These are phyloP conservation scores for Anniella stebbinsi DNA, from an alignment of 2,797 vertebrate genomes.

Conservation along the genomic window DNA sequence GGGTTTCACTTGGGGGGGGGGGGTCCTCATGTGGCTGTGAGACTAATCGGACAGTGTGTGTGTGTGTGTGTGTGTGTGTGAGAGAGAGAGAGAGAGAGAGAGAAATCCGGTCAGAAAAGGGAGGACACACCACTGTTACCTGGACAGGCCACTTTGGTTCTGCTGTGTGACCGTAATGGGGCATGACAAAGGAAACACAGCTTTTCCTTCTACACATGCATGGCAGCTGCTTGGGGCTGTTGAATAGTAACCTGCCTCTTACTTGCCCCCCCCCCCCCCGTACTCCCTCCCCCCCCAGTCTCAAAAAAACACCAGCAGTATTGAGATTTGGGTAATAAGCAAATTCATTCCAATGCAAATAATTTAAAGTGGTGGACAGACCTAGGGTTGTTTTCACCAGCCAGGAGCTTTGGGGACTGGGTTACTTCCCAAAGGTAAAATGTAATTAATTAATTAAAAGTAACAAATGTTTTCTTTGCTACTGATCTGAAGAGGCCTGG, in stretches of 20 bases:
- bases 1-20: no score
- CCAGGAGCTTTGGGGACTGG: neutral
- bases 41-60: neutral
- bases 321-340: neutral
- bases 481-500: neutral
- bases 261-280: neutral
- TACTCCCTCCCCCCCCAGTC: no score
- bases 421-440: neutral
- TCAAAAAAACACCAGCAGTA: no score
- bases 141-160: neutral
- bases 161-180: neutral
- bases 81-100: neutral
- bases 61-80: neutral
- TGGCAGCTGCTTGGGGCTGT: neutral
- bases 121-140: neutral
- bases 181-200: no score
- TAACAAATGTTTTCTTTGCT: no score
- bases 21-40: neutral
- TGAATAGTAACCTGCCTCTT: neutral
- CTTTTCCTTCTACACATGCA: neutral
- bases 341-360: neutral
- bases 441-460: neutral
- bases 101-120: rapidly evolving
- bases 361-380: neutral
- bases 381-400: neutral